phyloP scores from a whole-genome alignment of 1,140 invertebrate species.

The Helicoverpa armigera region DNA sequence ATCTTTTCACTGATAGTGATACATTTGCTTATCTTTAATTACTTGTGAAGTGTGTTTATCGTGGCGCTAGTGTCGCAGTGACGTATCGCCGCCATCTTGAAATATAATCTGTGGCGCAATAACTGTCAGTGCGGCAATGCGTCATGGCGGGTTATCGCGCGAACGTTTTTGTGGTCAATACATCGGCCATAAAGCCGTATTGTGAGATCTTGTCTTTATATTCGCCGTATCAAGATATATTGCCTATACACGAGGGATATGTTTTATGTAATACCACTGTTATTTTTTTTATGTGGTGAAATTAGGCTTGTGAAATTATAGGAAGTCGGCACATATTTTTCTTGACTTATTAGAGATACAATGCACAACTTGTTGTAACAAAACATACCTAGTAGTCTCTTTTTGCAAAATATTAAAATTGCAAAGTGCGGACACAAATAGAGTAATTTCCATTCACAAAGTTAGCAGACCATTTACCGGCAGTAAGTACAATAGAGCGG shows the following conservation, averaged over 20 bases:
- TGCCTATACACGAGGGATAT: not conserved
- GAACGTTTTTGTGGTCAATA: slow-evolving; percentile 25
- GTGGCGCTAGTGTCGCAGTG: slow-evolving; percentile 23
- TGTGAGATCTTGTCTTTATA: not conserved
- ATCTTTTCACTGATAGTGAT: too few relatives aligned
- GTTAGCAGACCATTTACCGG: slow-evolving; percentile 6
- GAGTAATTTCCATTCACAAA: slow-evolving; percentile 5
- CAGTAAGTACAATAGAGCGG: not conserved
- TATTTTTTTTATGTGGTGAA: not conserved
- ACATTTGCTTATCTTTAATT: too few relatives aligned
- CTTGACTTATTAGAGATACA: too few relatives aligned
- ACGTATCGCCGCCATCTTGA: slow-evolving; percentile 51
- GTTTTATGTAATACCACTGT: not conserved
- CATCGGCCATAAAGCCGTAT: slow-evolving; percentile 24
- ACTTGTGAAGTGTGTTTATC: not conserved
- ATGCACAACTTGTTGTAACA: too few relatives aligned
- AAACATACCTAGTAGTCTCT: too few relatives aligned
- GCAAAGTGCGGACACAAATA: not conserved
- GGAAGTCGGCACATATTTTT: too few relatives aligned
- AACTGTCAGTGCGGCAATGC: slow-evolving; percentile 48
- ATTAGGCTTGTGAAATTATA: too few relatives aligned
- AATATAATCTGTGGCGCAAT: slow-evolving; percentile 56
- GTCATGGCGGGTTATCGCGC: slow-evolving; percentile 31
- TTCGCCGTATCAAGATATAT: not conserved
- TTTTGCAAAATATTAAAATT: too few relatives aligned